A percentile compares a stretch with the other conserved stretches of the same genome.
phyloP scores from a whole-genome alignment of 2,113 vertebrate species.

The Chiloscyllium plagiosum region DNA sequence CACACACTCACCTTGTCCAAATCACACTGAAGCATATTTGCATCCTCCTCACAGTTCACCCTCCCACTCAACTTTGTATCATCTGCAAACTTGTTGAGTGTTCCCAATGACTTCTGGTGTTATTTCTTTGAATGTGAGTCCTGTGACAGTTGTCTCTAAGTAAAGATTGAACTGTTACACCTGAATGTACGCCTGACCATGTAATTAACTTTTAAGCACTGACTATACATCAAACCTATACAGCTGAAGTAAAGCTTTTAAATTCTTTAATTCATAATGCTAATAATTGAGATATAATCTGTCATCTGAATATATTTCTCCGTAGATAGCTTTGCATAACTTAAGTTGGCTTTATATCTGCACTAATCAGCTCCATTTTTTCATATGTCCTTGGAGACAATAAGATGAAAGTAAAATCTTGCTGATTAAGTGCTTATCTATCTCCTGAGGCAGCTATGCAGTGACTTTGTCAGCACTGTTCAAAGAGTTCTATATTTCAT shows the following conservation, averaged over 20 bases:
- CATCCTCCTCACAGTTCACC: no score
- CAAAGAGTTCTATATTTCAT: not conserved
- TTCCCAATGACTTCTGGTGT: not conserved
- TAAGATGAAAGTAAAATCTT: not conserved
- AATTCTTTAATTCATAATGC: not conserved
- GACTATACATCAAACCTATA: not conserved
- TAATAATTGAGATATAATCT: not conserved
- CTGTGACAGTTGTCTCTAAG: not conserved
- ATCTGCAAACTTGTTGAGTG: not conserved
- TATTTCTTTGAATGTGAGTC: not conserved
- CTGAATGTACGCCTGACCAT: not conserved
- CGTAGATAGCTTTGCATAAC: not conserved
- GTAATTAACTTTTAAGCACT: not conserved
- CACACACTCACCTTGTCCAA: no score
- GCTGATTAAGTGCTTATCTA: not conserved
- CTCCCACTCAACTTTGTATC: no score
- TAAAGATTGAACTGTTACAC: not conserved
- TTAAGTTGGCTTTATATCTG: not conserved
- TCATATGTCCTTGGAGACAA: not conserved
- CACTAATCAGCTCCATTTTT: not conserved
- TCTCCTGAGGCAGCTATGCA: not conserved
- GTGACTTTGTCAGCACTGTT: not conserved
- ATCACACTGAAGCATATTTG: no score
- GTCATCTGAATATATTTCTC: not conserved
- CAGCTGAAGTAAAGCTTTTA: not conserved